Evolutionary conservation across 2,888 invertebrate species (phyloP), one percentile per base, ranked within the genome.

Genomic region (Fabriciana adippe): DNA sequence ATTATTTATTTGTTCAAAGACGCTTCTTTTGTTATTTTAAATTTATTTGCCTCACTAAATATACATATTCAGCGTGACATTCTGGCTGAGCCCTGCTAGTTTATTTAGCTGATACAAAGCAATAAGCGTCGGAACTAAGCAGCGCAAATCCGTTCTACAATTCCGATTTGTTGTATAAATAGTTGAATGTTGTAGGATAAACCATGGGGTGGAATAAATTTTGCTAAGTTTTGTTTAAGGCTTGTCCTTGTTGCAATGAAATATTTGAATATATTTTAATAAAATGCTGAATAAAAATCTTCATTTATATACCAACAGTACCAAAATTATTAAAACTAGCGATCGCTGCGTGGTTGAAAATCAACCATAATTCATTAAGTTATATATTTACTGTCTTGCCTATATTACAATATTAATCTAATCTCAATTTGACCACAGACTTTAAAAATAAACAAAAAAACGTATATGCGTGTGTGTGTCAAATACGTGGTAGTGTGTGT

Each of bases 31-130:
- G 41, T 35, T 41, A 59, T 21, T 55, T 31, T 16, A 41, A 21
- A 51, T 50, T 55, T 55, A 60, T 41, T 45, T 45, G 45, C 18
- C 60, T 31, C 21, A 31, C 55, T 26, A 47, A 31, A 31, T 26
- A 66, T 35, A 56, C 53, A 65, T 62, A 51, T 51, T 54, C 61
- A 68, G 54, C 41, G 54, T 31, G 48, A 18, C 41, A 65, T 35
- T 53, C 54, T 62, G 45, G 61, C 51, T 61, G 48, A 64, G 55
- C 51, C 60, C 54, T 18, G 50, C 60, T 55, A 67, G 64, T 64
- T 69, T 61, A 67, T 67, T 69, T 64, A 55, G 67, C 66, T 66
- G 69, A 59, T 66, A 55, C 67, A 51, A 69, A 67, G 67, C 69
- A 69, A 69, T 69, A 69, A 67, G 60, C 69, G 69, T 67, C 60